Percentiles rank a stretch among this genome's conserved stretches.
Conservation (phyloP, 2,888 invertebrate genomes). For the Phyto melanocephala region DNA sequence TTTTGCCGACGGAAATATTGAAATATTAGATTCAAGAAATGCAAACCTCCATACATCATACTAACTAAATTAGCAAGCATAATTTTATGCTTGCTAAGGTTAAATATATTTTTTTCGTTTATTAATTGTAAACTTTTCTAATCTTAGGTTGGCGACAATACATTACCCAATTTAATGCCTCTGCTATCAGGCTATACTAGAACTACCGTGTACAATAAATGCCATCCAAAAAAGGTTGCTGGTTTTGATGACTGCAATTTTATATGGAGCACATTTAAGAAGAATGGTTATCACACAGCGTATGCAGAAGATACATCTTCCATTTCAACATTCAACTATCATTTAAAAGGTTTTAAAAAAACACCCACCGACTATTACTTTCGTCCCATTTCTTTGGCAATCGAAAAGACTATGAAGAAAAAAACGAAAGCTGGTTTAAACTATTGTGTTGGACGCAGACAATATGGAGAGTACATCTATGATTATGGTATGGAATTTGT, state of each 20-base stretch:
- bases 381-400: constrained; percentile 85
- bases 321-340: constrained; percentile 84
- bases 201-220: constrained; percentile 78
- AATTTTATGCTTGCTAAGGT: too few species aligned
- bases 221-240: constrained; percentile 80
- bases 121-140: not conserved
- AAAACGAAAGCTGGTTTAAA: constrained; percentile 79
- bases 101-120: too few species aligned
- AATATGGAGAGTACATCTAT: constrained; percentile 84
- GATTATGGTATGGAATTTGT: constrained; percentile 84
- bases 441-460: constrained; percentile 82
- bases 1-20: too few species aligned
- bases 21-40: too few species aligned
- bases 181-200: constrained; percentile 84
- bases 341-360: constrained; percentile 84
- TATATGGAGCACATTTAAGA: constrained; percentile 87
- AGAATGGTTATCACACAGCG: constrained; percentile 86
- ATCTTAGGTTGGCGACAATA: constrained; percentile 88
- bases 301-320: constrained; percentile 87
- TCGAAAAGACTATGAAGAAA: constrained; percentile 81
- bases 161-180: constrained; percentile 93
- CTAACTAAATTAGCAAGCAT: too few species aligned
- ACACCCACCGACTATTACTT: constrained; percentile 91
- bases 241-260: constrained; percentile 85
- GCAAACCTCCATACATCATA: too few species aligned